A percentile compares a stretch with the other conserved stretches of the same genome.
These are phyloP conservation scores for Cinclus cinclus DNA, from an alignment of 2,113 vertebrate genomes.

Conservation along the genomic window DNA sequence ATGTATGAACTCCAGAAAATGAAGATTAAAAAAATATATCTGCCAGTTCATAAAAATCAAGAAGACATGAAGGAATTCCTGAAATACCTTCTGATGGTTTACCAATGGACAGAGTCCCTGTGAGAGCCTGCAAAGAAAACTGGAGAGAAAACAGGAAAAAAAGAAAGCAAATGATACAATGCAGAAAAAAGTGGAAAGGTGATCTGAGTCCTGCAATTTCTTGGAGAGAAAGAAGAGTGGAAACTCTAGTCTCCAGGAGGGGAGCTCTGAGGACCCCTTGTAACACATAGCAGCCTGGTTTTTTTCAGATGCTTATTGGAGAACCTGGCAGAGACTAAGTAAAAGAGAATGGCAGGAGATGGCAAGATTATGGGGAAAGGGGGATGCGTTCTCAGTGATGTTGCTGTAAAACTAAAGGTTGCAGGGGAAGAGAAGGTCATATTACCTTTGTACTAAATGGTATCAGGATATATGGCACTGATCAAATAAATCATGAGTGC, in stretches of 20 bases:
- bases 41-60: neutral
- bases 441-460: neutral
- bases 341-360: neutral
- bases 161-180: neutral
- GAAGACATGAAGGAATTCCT: neutral
- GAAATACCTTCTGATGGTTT: neutral
- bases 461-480: neutral
- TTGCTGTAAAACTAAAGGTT: neutral
- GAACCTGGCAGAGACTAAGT: neutral
- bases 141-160: neutral
- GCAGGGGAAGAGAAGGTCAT: neutral
- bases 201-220: neutral
- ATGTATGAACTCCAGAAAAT: neutral
- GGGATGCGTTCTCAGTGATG: neutral
- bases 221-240: neutral
- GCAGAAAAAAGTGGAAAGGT: neutral
- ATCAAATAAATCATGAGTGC: neutral
- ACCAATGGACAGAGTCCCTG: neutral
- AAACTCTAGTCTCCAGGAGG: neutral
- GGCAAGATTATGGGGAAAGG: neutral
- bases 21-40: neutral
- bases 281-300: fast-evolving
- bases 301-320: neutral
- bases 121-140: neutral
- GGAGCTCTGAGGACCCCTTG: neutral